phyloP scores from a whole-genome alignment of 2,888 invertebrate genomes.

The Seira ritae region DNA sequence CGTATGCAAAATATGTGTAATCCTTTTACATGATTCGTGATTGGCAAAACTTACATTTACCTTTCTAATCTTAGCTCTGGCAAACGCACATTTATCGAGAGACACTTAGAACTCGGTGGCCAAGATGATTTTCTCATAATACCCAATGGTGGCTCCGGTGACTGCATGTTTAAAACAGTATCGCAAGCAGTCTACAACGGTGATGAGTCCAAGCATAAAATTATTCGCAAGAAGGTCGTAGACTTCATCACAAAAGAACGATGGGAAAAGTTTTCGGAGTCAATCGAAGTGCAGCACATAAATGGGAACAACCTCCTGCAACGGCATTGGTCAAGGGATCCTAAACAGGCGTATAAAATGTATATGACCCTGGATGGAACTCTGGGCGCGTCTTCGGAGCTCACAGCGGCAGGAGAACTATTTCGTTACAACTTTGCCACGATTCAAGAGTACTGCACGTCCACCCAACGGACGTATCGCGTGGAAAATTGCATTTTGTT shows the following conservation, averaged over 20 bases:
- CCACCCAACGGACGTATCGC: slow-evolving; percentile 55
- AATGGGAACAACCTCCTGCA: slow-evolving; percentile 62
- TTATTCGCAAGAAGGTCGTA: slow-evolving; percentile 64
- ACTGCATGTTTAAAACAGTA: slow-evolving; percentile 70
- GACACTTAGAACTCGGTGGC: slow-evolving; percentile 38
- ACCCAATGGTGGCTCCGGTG: slow-evolving; percentile 69
- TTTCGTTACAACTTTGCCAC: slow-evolving; percentile 66
- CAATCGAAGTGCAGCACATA: slow-evolving; percentile 68
- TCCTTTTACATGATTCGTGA: no score
- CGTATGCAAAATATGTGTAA: no score
- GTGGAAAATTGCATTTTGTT: slow-evolving; percentile 66
- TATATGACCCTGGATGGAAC: slow-evolving; percentile 64
- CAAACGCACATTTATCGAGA: no score
- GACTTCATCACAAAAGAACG: slow-evolving; percentile 53
- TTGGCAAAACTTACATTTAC: no score
- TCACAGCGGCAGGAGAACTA: slow-evolving; percentile 67
- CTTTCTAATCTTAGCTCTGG: no score
- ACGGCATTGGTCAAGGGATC: slow-evolving; percentile 62
- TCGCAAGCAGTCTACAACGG: slow-evolving; percentile 64
- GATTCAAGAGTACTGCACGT: slow-evolving; percentile 66
- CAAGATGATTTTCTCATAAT: slow-evolving; percentile 50
- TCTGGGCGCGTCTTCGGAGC: slow-evolving; percentile 65
- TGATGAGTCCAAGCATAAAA: slow-evolving; percentile 61
- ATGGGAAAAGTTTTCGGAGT: slow-evolving; percentile 66
- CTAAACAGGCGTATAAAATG: slow-evolving; percentile 60